Base-by-base conservation (phyloP, 2,888 invertebrate genomes). In the Panorpa germanica region DNA sequence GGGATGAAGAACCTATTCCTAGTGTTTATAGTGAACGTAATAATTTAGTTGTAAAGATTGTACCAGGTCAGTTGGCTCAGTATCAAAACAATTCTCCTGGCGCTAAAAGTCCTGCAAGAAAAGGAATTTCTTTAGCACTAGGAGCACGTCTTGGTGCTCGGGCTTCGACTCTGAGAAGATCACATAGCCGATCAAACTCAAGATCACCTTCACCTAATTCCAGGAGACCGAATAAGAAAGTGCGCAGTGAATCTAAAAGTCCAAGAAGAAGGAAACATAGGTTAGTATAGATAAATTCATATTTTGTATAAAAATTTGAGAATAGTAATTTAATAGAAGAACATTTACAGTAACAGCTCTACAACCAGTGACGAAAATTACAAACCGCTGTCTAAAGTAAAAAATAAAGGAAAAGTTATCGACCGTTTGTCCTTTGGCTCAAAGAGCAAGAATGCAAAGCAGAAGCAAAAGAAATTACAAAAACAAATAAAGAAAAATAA, bases 1-100 rank as follows among this genome's bases (percentile, higher is more conserved):
- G 98, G 98, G 77, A 78, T 43, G 72, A 69, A 38, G 95, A 96
- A 51, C 83, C 91, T 17, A 65, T 95, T 40, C 95, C 95, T 23
- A 81, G 75, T 52, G 77, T 81, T 31, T 69, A 78, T 46, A 80
- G 80, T 50, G 80, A 81, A 49, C 63, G 76, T 20, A 69, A 72
- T 53, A 66, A 60, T 38, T 57, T 71, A 45, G 62, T 68, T 32
- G 68, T 68, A 15, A 70, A 70, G 44, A 61, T 66, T 29, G 64
- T 66, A 16, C 54, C 61, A 38, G 62, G 68, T 38, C 52, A 63
- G 40, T 47, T 70, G 42, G 51, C 64, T 37, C 56, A 67, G 44
- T 65, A 63, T 48, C 70, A 70, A 47, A 70, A 65, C 41, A 47
- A 40, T 43, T 57, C 52, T 37, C 50, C 44, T 41, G 41, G 45